Evolutionary conservation across 1,140 invertebrate genomes (phyloP), one percentile per base, ranked within the genome.

Genomic region (Hylaeus anthracinus): DNA sequence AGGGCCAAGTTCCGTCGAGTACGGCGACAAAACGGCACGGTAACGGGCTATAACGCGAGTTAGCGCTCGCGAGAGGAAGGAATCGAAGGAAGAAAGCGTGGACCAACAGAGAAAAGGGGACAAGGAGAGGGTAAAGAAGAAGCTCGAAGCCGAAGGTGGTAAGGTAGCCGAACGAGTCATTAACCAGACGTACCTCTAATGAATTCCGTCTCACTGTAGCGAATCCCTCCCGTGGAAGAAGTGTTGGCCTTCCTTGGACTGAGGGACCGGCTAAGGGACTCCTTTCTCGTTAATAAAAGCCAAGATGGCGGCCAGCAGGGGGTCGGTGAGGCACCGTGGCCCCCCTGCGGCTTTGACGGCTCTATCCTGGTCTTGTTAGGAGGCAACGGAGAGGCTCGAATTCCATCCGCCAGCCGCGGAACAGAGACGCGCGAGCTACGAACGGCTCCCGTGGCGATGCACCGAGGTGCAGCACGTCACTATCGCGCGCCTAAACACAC

Each of bases 261-360:
- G 79, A 71, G 39, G 53, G 58, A 55, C 72, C 72, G 60, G 45
- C 69, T 63, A 79, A 64, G 64, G 67, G 81, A 67, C 81, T 90
- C 86, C 87, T 91, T 90, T 92, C 91, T 93, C 90, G 92, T 93
- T 93, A 93, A 93, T 93, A 93, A 93, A 92, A 93, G 90, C 86
- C 89, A 93, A 92, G 91, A 92, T 93, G 92, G 90, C 90, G 88
- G 88, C 72, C 92, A 91, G 89, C 92, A 77, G 93, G 93, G 92
- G 91, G 91, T 91, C 92, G 71, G 84, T 84, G 86, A 89, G 89
- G 88, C 87, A 90, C 79, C 89, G 88, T 73, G 82, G 91, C 86
- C 92, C 93, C 90, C 92, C 93, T 90, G 92, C 82, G 90, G 93
- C 88, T 94, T 92, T 94, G 93, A 94, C 92, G 91, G 92, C 92